phyloP scores from a whole-genome alignment of 2,797 vertebrate genomes.

The Ambastaia sidthimunki region DNA sequence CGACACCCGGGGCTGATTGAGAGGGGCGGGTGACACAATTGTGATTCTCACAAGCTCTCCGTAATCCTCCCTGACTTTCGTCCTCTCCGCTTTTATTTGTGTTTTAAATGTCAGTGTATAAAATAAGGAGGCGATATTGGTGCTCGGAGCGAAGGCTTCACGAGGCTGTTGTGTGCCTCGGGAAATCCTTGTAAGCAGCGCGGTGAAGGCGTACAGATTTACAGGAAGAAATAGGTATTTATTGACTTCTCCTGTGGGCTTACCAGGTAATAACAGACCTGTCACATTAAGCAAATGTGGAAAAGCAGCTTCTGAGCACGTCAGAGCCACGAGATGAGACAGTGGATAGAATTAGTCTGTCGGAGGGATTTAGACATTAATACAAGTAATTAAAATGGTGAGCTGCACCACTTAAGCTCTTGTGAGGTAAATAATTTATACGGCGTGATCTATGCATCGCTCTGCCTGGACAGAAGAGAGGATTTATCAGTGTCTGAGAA shows the following conservation, averaged over 20 bases:
- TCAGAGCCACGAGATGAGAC: constrained; percentile 70
- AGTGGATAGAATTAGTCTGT: constrained; percentile 82
- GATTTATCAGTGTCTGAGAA: constrained; percentile 77
- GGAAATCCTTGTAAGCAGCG: constrained; percentile 79
- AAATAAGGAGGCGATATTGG: constrained; percentile 74
- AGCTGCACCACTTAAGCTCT: constrained; percentile 81
- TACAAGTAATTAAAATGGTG: constrained; percentile 84
- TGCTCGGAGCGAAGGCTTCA: constrained; percentile 59
- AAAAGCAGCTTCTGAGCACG: constrained; percentile 75
- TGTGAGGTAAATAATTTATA: constrained; percentile 85
- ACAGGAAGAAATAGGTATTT: constrained; percentile 85
- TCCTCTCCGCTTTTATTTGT: constrained; percentile 83
- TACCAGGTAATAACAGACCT: constrained; percentile 87
- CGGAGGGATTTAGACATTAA: constrained; percentile 83
- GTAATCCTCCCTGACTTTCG: constrained; percentile 77
- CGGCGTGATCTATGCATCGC: constrained; percentile 80
- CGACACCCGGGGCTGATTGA: constrained; percentile 45
- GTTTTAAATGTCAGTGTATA: constrained; percentile 86
- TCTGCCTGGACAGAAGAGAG: constrained; percentile 71
- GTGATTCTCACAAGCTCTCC: constrained; percentile 69
- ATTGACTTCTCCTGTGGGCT: constrained; percentile 84
- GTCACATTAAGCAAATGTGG: constrained; percentile 86
- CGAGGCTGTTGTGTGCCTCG: constrained; percentile 77
- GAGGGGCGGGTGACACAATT: constrained; percentile 69
- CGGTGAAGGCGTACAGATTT: constrained; percentile 77